phyloP scores from a whole-genome alignment of 1,140 invertebrate species.

The Eubasilissa regina region DNA sequence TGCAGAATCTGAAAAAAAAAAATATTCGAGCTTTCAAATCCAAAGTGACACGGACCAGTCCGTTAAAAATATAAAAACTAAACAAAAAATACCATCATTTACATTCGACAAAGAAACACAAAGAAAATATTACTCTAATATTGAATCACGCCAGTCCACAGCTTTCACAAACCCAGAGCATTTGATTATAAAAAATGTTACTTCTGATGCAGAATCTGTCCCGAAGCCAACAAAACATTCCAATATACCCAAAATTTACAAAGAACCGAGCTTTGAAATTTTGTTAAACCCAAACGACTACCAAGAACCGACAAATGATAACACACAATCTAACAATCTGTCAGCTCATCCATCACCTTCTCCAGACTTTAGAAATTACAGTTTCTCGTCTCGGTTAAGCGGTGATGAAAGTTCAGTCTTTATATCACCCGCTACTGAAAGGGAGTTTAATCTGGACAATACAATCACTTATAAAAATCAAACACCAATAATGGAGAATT shows the following conservation, averaged over 20 bases:
- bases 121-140: constrained; percentile 28
- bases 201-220: constrained; percentile 16
- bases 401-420: constrained; percentile 38
- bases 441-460: constrained; percentile 15
- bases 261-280: constrained; percentile 39
- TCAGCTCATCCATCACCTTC: constrained; percentile 40
- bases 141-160: constrained; percentile 2
- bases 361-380: constrained; percentile 33
- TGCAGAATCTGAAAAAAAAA: constrained; percentile 43
- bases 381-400: constrained; percentile 44
- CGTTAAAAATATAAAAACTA: constrained; percentile 4
- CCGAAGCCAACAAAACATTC: constrained; percentile 15
- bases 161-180: constrained; percentile 11
- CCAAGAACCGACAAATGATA: neutral
- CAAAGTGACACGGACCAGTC: constrained; percentile 33
- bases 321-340: constrained; percentile 20
- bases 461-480: neutral
- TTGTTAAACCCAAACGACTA: constrained; percentile 26
- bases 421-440: constrained; percentile 30
- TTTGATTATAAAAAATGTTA: constrained; percentile 1
- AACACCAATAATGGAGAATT: constrained; percentile 26
- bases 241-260: constrained; percentile 25
- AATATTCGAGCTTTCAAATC: constrained; percentile 33
- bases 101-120: constrained; percentile 37
- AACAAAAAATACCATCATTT: constrained; percentile 11